These are phyloP conservation scores for Psephotus haematonotus DNA, from an alignment of 2,113 vertebrate species.

Conservation along the genomic window DNA sequence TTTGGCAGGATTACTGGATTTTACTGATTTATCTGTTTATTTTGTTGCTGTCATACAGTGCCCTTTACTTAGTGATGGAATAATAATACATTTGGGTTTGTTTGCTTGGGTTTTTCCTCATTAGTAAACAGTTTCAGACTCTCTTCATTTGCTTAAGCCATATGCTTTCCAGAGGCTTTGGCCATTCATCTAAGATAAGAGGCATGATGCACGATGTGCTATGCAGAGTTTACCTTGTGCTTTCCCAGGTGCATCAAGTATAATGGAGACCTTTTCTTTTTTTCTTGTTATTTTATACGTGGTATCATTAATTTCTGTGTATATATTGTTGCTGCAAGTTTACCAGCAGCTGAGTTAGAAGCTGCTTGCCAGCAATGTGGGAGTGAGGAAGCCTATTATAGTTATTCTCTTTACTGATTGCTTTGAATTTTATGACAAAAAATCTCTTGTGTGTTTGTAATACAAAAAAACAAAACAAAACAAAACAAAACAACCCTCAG, in stretches of 20 bases:
- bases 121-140: slow-evolving; percentile 32
- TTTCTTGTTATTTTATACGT: neutral
- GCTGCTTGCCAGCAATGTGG: neutral
- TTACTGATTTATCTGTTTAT: slow-evolving; percentile 64
- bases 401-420: neutral
- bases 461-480: neutral
- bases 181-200: neutral
- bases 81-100: slow-evolving; percentile 26
- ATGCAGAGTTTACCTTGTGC: neutral
- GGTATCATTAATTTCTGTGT: neutral
- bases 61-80: slow-evolving; percentile 47
- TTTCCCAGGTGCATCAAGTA: neutral
- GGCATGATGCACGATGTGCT: neutral
- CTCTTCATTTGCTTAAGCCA: slow-evolving; percentile 40
- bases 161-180: slow-evolving; percentile 34
- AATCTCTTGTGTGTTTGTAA: neutral
- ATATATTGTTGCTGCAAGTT: neutral
- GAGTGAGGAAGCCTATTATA: neutral
- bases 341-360: neutral
- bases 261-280: neutral
- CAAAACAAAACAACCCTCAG: rapidly evolving
- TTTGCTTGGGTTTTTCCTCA: slow-evolving; percentile 31
- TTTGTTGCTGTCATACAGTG: slow-evolving; percentile 34
- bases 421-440: neutral
- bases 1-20: slow-evolving; percentile 41